Evolutionary conservation across 2,888 invertebrate genomes (phyloP).

Genomic region (Troides oblongomaculatus): DNA sequence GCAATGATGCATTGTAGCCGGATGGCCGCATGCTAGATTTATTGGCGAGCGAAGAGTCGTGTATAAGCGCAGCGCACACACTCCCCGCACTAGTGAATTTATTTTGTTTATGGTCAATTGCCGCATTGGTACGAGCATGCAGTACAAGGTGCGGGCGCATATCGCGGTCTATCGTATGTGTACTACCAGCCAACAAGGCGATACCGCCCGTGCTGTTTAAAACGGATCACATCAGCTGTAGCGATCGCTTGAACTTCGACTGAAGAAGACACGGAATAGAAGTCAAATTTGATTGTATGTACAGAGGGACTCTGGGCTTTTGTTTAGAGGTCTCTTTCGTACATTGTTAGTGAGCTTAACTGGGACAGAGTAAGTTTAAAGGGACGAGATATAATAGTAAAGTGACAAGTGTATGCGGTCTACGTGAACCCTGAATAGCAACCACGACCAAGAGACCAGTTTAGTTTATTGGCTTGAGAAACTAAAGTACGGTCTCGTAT

Average conservation of each 20-base stretch:
- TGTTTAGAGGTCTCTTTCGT: not conserved
- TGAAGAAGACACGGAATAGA: conserved; percentile 1
- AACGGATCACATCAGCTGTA: not conserved
- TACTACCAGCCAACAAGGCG: conserved; percentile 8
- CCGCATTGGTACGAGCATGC: conserved; percentile 28
- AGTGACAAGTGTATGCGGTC: conserved; percentile 15
- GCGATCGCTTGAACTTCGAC: not conserved
- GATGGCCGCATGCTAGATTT: conserved; percentile 53
- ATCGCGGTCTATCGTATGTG: conserved; percentile 10
- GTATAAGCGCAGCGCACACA: conserved; percentile 49
- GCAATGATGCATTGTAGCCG: conserved; percentile 49
- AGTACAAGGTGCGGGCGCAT: conserved; percentile 3
- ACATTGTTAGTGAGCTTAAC: conserved; percentile 14
- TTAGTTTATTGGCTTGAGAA: not conserved
- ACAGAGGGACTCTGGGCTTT: not conserved
- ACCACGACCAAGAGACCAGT: not conserved
- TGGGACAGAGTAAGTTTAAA: conserved; percentile 12
- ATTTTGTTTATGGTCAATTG: conserved; percentile 59
- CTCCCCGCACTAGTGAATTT: conserved; percentile 46
- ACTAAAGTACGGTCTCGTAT: not conserved
- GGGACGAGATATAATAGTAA: conserved; percentile 8
- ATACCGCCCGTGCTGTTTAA: not conserved
- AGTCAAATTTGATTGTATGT: conserved; percentile 18
- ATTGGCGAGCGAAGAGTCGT: conserved; percentile 43
- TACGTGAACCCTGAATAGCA: conserved; percentile 8